These are phyloP conservation scores for Psilopogon haemacephalus DNA, from an alignment of 2,113 vertebrate species.

Conservation along the genomic window DNA sequence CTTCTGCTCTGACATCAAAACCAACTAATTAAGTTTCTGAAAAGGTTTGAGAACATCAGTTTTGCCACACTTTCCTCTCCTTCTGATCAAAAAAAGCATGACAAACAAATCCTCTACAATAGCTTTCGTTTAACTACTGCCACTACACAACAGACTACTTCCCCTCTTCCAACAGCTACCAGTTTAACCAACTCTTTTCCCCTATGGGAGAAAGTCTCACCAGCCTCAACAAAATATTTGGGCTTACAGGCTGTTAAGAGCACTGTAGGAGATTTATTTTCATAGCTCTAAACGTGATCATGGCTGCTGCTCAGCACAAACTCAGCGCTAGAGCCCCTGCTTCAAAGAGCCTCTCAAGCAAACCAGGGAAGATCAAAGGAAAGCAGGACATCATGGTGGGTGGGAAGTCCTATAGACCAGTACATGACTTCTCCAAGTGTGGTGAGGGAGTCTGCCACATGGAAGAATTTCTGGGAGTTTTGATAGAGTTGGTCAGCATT, in stretches of 20 bases:
- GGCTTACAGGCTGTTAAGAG: conserved; percentile 16
- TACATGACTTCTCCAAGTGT: not conserved
- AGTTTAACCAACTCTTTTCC: not conserved
- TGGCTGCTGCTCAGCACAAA: not conserved
- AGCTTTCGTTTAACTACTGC: not conserved
- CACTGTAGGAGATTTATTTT: not conserved
- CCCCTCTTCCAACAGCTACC: not conserved
- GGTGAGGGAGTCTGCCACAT: not conserved
- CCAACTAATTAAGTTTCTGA: not conserved
- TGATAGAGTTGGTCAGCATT: not conserved
- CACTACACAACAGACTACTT: not conserved
- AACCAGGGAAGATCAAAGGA: not conserved
- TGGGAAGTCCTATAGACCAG: not conserved
- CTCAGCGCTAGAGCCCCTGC: not conserved
- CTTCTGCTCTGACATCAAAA: not conserved
- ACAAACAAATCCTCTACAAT: conserved; percentile 14
- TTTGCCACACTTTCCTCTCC: not conserved
- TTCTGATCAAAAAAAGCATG: conserved; percentile 35
- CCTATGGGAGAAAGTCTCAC: not conserved
- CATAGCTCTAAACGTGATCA: not conserved
- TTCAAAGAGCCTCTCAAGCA: not conserved
- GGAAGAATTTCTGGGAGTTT: not conserved
- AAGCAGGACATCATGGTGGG: not conserved
- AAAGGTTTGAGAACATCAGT: not conserved
- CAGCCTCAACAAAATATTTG: conserved; percentile 29